Conservation (phyloP, 2,113 vertebrate genomes). For the Crotalus horridus region DNA sequence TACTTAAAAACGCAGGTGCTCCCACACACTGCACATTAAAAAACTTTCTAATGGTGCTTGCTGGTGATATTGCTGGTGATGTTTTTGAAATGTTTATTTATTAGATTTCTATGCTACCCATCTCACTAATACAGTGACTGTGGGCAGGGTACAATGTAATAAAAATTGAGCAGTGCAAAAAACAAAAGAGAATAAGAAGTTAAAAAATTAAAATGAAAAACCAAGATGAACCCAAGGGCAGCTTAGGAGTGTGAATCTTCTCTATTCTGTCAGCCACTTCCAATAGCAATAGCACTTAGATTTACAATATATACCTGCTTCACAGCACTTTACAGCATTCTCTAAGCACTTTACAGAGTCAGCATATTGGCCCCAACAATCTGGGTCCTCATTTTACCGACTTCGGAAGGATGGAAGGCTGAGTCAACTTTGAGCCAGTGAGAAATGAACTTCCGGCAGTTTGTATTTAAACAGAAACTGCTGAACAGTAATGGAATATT, state of each 20-base stretch:
- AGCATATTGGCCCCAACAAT: neutral
- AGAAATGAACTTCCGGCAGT: neutral
- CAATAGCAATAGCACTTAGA: neutral
- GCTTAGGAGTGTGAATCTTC: no score
- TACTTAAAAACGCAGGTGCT: neutral
- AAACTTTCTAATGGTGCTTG: neutral
- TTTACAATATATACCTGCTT: neutral
- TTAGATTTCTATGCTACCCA: neutral
- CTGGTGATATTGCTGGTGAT: neutral
- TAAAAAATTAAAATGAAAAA: neutral
- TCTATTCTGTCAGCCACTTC: neutral
- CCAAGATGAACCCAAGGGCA: neutral
- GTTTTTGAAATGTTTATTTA: neutral
- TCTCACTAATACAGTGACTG: neutral
- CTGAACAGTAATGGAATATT: no score
- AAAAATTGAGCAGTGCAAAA: neutral
- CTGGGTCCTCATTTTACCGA: neutral
- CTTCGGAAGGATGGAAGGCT: neutral
- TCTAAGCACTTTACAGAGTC: neutral
- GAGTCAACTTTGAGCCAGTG: neutral
- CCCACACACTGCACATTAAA: neutral
- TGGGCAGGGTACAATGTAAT: neutral
- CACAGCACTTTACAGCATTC: neutral
- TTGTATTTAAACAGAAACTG: neutral
- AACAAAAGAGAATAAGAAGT: neutral